Evolutionary conservation across 2,797 vertebrate genomes (phyloP).

Genomic region (Poliocrania exsul): DNA sequence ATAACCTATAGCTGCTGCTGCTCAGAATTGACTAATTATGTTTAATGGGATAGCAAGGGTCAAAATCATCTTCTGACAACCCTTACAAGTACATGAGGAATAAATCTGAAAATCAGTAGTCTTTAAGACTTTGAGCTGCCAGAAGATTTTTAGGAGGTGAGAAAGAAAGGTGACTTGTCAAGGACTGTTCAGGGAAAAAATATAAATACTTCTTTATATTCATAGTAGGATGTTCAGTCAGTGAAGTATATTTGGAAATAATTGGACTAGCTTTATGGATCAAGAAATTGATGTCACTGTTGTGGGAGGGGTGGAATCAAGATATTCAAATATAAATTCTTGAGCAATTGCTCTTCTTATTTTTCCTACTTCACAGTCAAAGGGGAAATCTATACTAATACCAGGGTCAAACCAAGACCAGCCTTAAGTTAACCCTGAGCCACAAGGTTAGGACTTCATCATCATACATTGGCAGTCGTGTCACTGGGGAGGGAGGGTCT

Average conservation of each 20-base stretch:
- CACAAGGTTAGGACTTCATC: neutral
- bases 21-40: neutral
- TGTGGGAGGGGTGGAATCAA: neutral
- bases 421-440: neutral
- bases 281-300: neutral
- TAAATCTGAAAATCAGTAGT: neutral
- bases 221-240: neutral
- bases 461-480: rapidly evolving
- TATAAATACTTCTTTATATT: neutral
- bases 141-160: neutral
- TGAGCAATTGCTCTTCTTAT: neutral
- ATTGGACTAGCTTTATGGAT: neutral
- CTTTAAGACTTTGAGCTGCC: neutral
- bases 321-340: neutral
- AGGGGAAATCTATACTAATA: neutral
- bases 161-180: neutral
- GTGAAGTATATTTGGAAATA: neutral
- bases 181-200: neutral
- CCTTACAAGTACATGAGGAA: neutral
- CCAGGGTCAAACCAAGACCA: neutral
- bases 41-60: neutral
- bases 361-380: neutral
- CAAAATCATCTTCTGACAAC: neutral
- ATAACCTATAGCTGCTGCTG: neutral
- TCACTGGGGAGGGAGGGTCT: neutral